These are phyloP conservation scores for Hyperoplus immaculatus DNA, from an alignment of 2,797 vertebrate species.

Conservation along the genomic window DNA sequence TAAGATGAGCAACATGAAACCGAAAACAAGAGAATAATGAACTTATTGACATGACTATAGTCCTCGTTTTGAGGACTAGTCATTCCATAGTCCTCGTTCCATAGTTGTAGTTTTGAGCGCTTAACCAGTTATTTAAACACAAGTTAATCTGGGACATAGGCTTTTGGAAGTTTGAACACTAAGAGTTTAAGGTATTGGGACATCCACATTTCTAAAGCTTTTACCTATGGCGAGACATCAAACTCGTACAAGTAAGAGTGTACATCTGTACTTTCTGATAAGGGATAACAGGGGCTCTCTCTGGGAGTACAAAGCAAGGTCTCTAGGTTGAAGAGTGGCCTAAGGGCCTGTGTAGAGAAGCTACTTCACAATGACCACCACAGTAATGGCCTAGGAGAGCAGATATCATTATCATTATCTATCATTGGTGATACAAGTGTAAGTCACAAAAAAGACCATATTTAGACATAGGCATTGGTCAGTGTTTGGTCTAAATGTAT, in stretches of 20 bases:
- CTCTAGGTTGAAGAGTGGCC: slow-evolving; percentile 69
- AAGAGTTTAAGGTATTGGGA: slow-evolving; percentile 35
- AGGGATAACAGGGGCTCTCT: slow-evolving; percentile 78
- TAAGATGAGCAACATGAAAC: too few species aligned
- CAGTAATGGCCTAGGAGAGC: slow-evolving; percentile 67
- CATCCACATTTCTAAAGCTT: slow-evolving; percentile 63
- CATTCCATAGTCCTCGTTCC: too few species aligned
- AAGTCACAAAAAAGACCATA: slow-evolving; percentile 60
- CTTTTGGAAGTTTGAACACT: too few species aligned
- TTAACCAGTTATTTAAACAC: too few species aligned
- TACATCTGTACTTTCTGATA: slow-evolving; percentile 58
- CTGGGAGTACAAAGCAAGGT: slow-evolving; percentile 60
- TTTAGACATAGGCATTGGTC: slow-evolving; percentile 57
- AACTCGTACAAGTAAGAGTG: slow-evolving; percentile 57
- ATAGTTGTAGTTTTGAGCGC: too few species aligned
- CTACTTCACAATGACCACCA: slow-evolving; percentile 78
- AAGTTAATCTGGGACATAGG: too few species aligned
- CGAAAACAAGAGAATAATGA: too few species aligned
- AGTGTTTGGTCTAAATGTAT: slow-evolving; percentile 38
- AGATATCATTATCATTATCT: slow-evolving; percentile 76
- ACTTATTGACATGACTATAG: too few species aligned
- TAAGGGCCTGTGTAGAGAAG: slow-evolving; percentile 64
- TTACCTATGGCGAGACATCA: slow-evolving; percentile 62
- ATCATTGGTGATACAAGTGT: slow-evolving; percentile 70
- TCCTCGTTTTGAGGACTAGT: too few species aligned